These are phyloP conservation scores for Cecidostiba fungosa DNA, from an alignment of 2,888 invertebrate species.

Conservation along the genomic window DNA sequence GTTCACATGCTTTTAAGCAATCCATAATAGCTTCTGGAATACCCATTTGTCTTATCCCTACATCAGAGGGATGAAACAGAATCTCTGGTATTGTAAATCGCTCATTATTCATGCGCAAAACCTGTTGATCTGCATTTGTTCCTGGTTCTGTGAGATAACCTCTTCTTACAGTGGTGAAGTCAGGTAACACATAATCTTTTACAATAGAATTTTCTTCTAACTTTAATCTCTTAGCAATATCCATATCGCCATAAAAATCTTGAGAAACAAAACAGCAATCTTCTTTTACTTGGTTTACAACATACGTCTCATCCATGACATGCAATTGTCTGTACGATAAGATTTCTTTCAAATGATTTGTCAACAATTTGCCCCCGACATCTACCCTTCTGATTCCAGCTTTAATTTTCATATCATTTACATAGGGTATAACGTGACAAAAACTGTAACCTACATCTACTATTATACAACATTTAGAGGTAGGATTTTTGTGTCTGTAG, in stretches of 20 bases:
- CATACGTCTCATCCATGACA: conserved; percentile 99
- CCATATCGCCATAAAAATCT: conserved; percentile 91
- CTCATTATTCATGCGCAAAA: conserved; percentile 94
- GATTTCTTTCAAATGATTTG: conserved; percentile 98
- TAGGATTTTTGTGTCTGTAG: conserved; percentile 83
- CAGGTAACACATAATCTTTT: conserved; percentile 96
- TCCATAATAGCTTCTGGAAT: conserved; percentile 93
- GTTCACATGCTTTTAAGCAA: conserved; percentile 88
- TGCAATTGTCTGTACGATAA: conserved; percentile 97
- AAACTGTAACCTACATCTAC: conserved; percentile 98
- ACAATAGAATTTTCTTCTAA: conserved; percentile 86
- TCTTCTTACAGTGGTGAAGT: conserved; percentile 93
- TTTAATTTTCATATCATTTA: conserved; percentile 85
- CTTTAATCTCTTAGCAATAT: conserved; percentile 82
- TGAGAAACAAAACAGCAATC: conserved; percentile 96
- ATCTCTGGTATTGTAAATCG: conserved; percentile 97
- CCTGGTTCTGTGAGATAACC: conserved; percentile 85
- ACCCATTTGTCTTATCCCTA: conserved; percentile 95
- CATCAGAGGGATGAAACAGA: conserved; percentile 96
- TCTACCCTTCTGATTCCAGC: conserved; percentile 92
- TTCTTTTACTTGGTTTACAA: conserved; percentile 99
- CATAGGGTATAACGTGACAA: conserved; percentile 96
- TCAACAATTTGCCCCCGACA: conserved; percentile 97
- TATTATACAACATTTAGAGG: conserved; percentile 87
- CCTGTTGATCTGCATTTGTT: conserved; percentile 85